Evolutionary conservation across 2,797 vertebrate genomes (phyloP), one percentile per base, ranked within the genome.

Genomic region (Lithobates sylvaticus): DNA sequence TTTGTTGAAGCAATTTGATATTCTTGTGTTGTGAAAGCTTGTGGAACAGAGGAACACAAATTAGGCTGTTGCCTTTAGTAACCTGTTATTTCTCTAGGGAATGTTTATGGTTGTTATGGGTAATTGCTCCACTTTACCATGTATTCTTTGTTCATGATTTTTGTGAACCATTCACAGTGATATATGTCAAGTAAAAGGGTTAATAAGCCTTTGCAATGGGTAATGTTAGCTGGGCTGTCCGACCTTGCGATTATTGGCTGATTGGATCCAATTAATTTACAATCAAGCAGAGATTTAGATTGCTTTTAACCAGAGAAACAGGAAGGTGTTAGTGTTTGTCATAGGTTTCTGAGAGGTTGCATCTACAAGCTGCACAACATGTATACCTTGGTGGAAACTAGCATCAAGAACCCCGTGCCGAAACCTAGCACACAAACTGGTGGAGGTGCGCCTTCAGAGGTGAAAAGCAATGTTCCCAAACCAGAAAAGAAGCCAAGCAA

Each of bases 331-430:
- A 16, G 47, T 54, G 13, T 54, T 18, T 54, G 50, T 5, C 8
- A 18, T 18, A 5, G 0, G 0, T 54, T 54, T 54, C 50, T 15
- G 50, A 54, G 5, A 54, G 50, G 15, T 3, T 54, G 16, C 50
- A 5, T 3, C 50, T 18, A 18, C 50, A 54, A 54, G 16, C 50
- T 54, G 50, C 16, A 84, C 92, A 54, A 89, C 26, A 99, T 98
- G 98, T 99, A 98, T 94, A 97, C 94, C 92, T 96, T 99, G 94
- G 94, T 99, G 96, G 97, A 98, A 93, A 95, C 95, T 83, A 97
- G 98, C 91, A 92, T 98, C 12, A 98, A 98, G 94, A 94, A 93
- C 81, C 95, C 96, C 18, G 94, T 96, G 75, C 95, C 95, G 91
- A 97, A 97, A 91, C 92, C 96, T 89, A 95, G 91, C 50, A 88